These are phyloP conservation scores for Villa cingulata DNA, from an alignment of 2,888 invertebrate species.

Conservation along the genomic window DNA sequence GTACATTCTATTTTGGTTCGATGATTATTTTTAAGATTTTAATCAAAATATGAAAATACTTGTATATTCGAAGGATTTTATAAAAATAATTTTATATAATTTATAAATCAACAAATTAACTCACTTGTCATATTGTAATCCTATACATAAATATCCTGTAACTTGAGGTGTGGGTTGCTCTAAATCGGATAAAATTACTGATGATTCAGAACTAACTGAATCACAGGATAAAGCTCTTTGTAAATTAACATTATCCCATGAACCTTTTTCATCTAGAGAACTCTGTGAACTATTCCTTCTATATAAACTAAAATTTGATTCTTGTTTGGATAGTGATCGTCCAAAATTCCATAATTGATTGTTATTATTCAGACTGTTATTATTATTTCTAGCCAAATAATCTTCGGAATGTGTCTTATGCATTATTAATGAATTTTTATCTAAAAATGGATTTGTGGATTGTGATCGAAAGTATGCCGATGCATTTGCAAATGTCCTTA, in stretches of 20 bases:
- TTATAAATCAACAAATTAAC: too few species aligned
- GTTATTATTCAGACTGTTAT: constrained; percentile 1
- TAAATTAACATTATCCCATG: constrained; percentile 28
- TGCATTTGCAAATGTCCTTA: constrained; percentile 20
- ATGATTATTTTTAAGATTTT: too few species aligned
- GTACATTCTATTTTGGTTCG: too few species aligned
- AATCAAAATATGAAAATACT: too few species aligned
- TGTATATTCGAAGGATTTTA: too few species aligned
- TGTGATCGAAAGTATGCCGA: constrained; percentile 21
- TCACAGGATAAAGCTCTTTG: constrained; percentile 61
- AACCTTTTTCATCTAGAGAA: constrained; percentile 24
- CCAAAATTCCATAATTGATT: constrained; percentile 27
- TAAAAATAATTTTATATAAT: too few species aligned
- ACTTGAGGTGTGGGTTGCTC: constrained; percentile 54
- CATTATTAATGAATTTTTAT: constrained; percentile 29
- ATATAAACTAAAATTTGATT: constrained; percentile 23
- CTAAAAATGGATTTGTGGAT: constrained; percentile 22
- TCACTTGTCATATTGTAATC: constrained; percentile 64
- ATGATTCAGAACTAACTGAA: constrained; percentile 67
- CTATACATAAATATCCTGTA: constrained; percentile 62
- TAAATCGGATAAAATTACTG: constrained; percentile 53
- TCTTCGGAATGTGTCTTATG: constrained; percentile 36
- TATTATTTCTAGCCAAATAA: constrained; percentile 22
- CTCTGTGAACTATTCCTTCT: constrained; percentile 31
- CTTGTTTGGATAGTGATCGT: constrained; percentile 27